Evolutionary conservation across 1,140 invertebrate genomes (phyloP).

Genomic region (Macrobrachium nipponense): DNA sequence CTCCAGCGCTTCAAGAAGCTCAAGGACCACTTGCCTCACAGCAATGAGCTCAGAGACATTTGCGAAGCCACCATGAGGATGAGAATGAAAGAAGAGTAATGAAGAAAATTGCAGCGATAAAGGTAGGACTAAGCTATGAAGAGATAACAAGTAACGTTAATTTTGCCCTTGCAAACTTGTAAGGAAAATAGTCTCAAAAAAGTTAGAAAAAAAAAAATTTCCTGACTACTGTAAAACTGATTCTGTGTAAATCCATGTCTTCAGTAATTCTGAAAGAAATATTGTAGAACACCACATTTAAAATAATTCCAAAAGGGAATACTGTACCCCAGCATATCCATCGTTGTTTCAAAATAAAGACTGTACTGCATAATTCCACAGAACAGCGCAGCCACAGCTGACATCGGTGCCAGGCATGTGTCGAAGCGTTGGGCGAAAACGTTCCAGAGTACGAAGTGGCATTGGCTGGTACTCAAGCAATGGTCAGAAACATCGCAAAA

Average conservation of each 20-base stretch:
- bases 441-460: slow-evolving; percentile 52
- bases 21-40: slow-evolving; percentile 4
- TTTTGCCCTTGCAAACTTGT: too few species aligned
- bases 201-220: too few species aligned
- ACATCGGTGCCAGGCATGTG: slow-evolving; percentile 35
- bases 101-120: slow-evolving; percentile 43
- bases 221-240: too few species aligned
- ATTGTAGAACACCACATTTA: too few species aligned
- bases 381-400: slow-evolving; percentile 49
- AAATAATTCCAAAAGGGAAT: not conserved
- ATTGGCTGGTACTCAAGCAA: slow-evolving; percentile 36
- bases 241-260: too few species aligned
- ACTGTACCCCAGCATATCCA: not conserved
- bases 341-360: slow-evolving; percentile 1
- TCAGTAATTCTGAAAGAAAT: too few species aligned
- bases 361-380: not conserved
- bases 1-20: slow-evolving; percentile 2
- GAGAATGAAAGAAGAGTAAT: slow-evolving; percentile 52
- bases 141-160: not conserved
- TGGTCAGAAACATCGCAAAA: slow-evolving; percentile 37
- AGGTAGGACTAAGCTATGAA: slow-evolving; percentile 23
- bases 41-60: slow-evolving; percentile 17
- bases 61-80: slow-evolving; percentile 33
- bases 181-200: too few species aligned
- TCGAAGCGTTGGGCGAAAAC: slow-evolving; percentile 22